phyloP scores from a whole-genome alignment of 1,140 invertebrate genomes.

The Littorina saxatilis region DNA sequence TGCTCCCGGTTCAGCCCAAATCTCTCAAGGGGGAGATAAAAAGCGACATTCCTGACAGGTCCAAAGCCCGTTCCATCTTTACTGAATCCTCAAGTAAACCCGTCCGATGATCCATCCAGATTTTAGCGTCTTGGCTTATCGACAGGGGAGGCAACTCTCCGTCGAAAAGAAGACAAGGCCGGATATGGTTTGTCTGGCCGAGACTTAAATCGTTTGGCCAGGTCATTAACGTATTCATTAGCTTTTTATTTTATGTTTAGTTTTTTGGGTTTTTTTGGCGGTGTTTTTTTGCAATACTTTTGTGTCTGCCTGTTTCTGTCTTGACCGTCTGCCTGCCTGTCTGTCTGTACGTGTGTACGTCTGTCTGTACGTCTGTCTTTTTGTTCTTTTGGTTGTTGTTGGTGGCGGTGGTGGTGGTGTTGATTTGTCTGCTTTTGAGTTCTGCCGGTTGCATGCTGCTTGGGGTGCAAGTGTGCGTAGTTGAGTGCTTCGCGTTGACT shows the following conservation, averaged over 20 bases:
- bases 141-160: not conserved
- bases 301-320: too few relatives aligned
- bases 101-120: conserved; percentile 7
- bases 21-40: not conserved
- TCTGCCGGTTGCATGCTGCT: too few relatives aligned
- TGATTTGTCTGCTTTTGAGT: too few relatives aligned
- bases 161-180: not conserved
- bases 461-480: too few relatives aligned
- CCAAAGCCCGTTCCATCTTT: not conserved
- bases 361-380: too few relatives aligned
- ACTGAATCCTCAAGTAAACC: conserved; percentile 20
- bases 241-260: not conserved
- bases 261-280: not conserved
- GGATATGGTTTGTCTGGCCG: conserved; percentile 4
- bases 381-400: too few relatives aligned
- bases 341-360: too few relatives aligned
- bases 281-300: not conserved
- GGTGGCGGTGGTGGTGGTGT: too few relatives aligned
- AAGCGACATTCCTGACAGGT: not conserved
- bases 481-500: too few relatives aligned
- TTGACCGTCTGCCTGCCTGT: too few relatives aligned
- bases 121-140: conserved; percentile 5
- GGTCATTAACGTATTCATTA: conserved; percentile 19
- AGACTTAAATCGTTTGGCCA: not conserved
- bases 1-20: not conserved